These are phyloP conservation scores for Empidonax traillii DNA, from an alignment of 2,113 vertebrate genomes.

Conservation along the genomic window DNA sequence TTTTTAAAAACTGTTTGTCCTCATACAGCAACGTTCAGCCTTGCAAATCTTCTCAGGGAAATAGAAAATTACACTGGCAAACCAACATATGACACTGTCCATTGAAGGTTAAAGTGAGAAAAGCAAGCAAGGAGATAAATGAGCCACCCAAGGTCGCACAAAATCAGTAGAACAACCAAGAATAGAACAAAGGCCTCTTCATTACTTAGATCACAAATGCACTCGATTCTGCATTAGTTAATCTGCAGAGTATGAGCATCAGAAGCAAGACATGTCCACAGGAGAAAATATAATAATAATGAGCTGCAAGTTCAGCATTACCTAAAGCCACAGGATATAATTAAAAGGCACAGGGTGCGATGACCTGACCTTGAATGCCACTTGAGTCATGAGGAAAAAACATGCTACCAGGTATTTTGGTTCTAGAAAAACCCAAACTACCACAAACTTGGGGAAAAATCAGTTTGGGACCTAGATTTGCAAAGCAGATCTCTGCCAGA, in stretches of 20 bases:
- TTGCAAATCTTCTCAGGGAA: not conserved
- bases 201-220: constrained; percentile 45
- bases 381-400: not conserved
- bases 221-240: constrained; percentile 47
- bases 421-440: not conserved
- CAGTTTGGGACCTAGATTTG: not conserved
- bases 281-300: constrained; percentile 42
- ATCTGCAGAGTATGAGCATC: constrained; percentile 19
- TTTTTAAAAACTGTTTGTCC: not conserved
- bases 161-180: constrained; percentile 54
- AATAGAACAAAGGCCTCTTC: constrained; percentile 54
- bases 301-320: constrained; percentile 31
- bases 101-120: not conserved
- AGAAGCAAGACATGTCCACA: constrained; percentile 26
- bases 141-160: constrained; percentile 13
- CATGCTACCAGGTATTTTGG: not conserved
- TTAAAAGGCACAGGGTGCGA: not conserved
- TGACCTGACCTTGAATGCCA: not conserved
- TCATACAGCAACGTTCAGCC: not conserved
- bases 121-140: constrained; percentile 6
- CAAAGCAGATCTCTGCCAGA: not conserved
- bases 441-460: not conserved
- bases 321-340: constrained; percentile 30
- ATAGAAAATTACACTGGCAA: not conserved
- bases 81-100: not conserved